Conservation (phyloP, 2,113 vertebrate genomes). For the Camelus dromedarius region DNA sequence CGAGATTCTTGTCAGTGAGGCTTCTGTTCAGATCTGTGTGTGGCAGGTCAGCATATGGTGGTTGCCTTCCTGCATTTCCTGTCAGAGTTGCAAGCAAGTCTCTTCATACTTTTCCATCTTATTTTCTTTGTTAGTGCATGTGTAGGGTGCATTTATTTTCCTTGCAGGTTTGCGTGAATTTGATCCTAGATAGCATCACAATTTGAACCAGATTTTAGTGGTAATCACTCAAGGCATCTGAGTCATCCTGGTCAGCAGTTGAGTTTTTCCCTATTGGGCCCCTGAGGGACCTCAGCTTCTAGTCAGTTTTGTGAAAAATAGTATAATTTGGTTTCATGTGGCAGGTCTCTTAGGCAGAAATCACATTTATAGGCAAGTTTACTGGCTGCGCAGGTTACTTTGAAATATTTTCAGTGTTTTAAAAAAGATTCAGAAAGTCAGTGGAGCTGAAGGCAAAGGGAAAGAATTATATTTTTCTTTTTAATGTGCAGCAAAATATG, state of each 20-base stretch:
- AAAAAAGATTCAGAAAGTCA: background rate
- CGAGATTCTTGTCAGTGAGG: background rate
- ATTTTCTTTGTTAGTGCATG: background rate
- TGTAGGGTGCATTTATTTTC: background rate
- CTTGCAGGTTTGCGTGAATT: background rate
- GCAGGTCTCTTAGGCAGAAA: background rate
- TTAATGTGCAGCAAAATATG: conserved; percentile 32
- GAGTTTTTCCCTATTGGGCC: background rate
- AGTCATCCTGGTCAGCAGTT: background rate
- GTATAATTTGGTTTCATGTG: background rate
- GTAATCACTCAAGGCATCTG: background rate
- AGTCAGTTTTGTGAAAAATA: background rate
- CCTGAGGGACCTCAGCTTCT: background rate
- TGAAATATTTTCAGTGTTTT: conserved; percentile 33
- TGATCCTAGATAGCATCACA: background rate
- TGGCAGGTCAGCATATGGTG: background rate
- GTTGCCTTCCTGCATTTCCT: background rate
- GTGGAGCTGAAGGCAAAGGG: conserved; percentile 6
- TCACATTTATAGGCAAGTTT: background rate
- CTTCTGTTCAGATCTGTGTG: background rate
- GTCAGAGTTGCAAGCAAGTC: background rate
- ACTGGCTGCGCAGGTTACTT: background rate
- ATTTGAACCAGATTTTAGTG: background rate
- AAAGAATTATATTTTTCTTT: conserved; percentile 45
- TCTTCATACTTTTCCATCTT: background rate